Conservation (phyloP, 2,797 vertebrate genomes). For the Coracias cyanogaster region DNA sequence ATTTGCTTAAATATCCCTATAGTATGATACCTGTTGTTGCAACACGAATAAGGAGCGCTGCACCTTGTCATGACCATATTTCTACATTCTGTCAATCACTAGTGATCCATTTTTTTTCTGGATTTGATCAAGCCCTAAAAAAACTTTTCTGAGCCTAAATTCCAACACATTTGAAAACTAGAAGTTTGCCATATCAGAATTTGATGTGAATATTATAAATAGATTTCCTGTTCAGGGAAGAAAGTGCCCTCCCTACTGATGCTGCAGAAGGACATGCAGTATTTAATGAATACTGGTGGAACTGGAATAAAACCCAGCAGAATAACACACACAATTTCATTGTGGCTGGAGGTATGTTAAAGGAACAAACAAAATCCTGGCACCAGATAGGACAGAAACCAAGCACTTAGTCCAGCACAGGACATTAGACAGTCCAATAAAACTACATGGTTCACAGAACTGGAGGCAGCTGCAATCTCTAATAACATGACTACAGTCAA, state of each 20-base stretch:
- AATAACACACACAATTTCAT: background rate
- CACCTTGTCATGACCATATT: background rate
- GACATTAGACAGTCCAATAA: conserved; percentile 72
- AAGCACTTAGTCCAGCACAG: conserved; percentile 41
- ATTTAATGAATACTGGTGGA: background rate
- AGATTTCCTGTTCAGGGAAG: background rate
- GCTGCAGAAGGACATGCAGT: background rate
- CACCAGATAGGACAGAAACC: conserved; percentile 54
- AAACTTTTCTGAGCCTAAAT: background rate
- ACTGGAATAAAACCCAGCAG: background rate
- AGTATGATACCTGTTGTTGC: background rate
- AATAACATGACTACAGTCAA: conserved; percentile 78
- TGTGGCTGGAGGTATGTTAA: background rate
- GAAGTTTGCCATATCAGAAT: background rate
- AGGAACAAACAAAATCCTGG: conserved; percentile 16
- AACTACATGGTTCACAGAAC: conserved; percentile 73
- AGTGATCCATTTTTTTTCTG: background rate
- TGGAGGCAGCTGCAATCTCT: conserved; percentile 75
- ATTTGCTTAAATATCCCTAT: background rate
- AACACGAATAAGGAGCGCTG: background rate
- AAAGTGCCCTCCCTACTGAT: background rate
- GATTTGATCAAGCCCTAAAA: background rate
- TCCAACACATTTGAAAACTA: background rate
- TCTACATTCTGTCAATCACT: fast-evolving
- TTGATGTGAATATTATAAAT: background rate